These are phyloP conservation scores for Chamaetylas fuelleborni DNA, from an alignment of 2,113 vertebrate species.

Conservation along the genomic window DNA sequence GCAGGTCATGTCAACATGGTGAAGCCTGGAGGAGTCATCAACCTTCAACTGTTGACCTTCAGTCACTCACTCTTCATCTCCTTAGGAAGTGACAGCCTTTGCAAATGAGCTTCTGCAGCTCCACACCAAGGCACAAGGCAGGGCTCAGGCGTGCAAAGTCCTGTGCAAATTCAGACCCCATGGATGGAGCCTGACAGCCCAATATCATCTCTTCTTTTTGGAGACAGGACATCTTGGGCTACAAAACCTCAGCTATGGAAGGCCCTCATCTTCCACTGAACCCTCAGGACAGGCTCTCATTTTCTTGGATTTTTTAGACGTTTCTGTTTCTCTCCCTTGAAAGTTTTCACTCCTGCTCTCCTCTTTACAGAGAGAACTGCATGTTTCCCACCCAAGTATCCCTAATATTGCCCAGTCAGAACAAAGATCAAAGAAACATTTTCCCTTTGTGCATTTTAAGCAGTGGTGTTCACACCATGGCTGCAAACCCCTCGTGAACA, in stretches of 20 bases:
- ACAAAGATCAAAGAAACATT: not conserved
- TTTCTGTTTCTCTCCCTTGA: not conserved
- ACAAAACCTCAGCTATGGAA: not conserved
- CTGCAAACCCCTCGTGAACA: not conserved
- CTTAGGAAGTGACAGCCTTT: not conserved
- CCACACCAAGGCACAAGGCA: accelerated
- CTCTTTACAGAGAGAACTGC: not conserved
- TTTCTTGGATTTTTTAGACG: not conserved
- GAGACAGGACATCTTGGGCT: not conserved
- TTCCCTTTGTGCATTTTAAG: not conserved
- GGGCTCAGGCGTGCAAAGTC: not conserved
- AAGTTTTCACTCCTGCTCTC: not conserved
- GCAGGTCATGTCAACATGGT: not conserved
- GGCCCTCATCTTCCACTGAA: not conserved
- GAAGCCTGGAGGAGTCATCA: not conserved
- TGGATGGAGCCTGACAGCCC: not conserved
- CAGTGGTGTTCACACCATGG: not conserved
- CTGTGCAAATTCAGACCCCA: not conserved
- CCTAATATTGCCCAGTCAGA: not conserved
- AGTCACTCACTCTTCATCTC: accelerated
- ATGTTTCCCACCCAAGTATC: not conserved
- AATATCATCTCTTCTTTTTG: accelerated
- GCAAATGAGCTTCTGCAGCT: not conserved
- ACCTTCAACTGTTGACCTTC: not conserved
- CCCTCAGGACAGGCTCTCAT: not conserved